Base-by-base conservation (phyloP, 2,113 vertebrate species). In the Oryctolagus cuniculus region DNA sequence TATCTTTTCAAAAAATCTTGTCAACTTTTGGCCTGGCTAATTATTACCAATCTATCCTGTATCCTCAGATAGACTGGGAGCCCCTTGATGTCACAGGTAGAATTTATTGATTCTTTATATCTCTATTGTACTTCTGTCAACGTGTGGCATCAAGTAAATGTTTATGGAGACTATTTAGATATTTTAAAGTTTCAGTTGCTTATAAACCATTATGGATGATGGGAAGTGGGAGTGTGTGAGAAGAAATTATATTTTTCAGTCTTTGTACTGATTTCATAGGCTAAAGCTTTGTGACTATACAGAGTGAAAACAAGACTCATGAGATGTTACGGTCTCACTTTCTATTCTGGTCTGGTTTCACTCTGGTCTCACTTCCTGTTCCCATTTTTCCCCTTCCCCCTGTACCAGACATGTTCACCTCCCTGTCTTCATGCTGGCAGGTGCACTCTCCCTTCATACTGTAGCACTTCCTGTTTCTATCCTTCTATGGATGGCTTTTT, bases 171-270 rank as follows among this genome's bases (percentile, higher is more conserved):
- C 11, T 31, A 4, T 66, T 73, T 2, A 24, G 13, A 64, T 81
- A 87, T 58, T 61, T 53, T 80, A n/a, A 51, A 24, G 12, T 93
- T 93, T 93, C 21, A 10, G 72, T 44, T 87, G 63, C 61, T 87
- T 38, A 51, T 15, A 31, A 73, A 51, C 25, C 7, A 64, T 93
- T 61, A 58, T 29, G n/a, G 12, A 53, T 53, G 78, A 74, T 67
- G 55, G 44, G 53, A 80, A 74, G 92, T 44, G 44, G 36, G 36
- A 55, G 5, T 55, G 63, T 69, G 63, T 77, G 44, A 24, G 27
- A 58, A 64, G 66, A 72, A 66, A 63, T 1, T 36, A 1, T 58
- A 11, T 87, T 1, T 77, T 53, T 85, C 17, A 80, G 19, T 8
- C 55, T 25, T 1, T 64, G 31, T 27, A 8, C 24, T n/a, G 74